These are phyloP conservation scores for Amphipoea oculea DNA, from an alignment of 2,888 invertebrate species.

Conservation along the genomic window DNA sequence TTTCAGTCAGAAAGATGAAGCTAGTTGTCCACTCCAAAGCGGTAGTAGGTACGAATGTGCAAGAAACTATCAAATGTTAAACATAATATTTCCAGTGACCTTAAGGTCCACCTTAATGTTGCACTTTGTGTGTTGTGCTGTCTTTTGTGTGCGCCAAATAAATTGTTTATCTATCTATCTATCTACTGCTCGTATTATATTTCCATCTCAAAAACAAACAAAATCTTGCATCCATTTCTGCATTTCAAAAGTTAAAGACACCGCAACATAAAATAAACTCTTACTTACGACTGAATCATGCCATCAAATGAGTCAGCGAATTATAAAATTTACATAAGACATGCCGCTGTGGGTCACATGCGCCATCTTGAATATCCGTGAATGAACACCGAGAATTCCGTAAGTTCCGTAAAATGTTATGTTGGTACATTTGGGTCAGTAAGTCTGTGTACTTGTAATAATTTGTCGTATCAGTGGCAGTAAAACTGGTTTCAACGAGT, in stretches of 20 bases:
- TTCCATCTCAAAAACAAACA: too few species aligned
- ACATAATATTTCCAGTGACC: neutral
- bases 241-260: neutral
- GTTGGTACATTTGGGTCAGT: conserved; percentile 18
- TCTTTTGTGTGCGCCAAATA: too few species aligned
- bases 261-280: neutral
- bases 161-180: too few species aligned
- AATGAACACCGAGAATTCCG: conserved; percentile 36
- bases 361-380: conserved; percentile 35
- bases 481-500: neutral
- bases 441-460: conserved; percentile 15
- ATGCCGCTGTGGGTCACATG: conserved; percentile 40
- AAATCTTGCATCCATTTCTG: neutral
- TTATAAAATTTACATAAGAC: conserved; percentile 65
- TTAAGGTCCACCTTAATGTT: neutral
- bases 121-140: too few species aligned
- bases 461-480: neutral
- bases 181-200: too few species aligned
- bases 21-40: neutral
- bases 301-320: conserved; percentile 51
- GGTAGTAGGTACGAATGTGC: neutral
- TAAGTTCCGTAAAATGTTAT: conserved; percentile 12
- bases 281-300: conserved; percentile 22
- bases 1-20: neutral
- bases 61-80: neutral